These are phyloP conservation scores for honey bee (Apis mellifera) DNA, from an alignment of 1,140 invertebrate genomes.

Conservation along the genomic window Amel_HAv3.1 CM009935.2:4860001-4860500, in stretches of 20 bases:
- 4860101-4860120: no score
- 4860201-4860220: no score
- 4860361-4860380: constrained; percentile 20
- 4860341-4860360: constrained; percentile 14
- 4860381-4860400: constrained; percentile 40
- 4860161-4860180: no score
- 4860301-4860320: constrained; percentile 37
- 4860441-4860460: constrained; percentile 19
- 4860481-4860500: background rate
- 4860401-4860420: constrained; percentile 25
- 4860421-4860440: constrained; percentile 8
- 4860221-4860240: no score
- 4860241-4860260: background rate
- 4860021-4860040: no score
- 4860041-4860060: no score
- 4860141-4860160: no score
- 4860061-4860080: no score
- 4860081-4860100: no score
- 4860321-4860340: background rate
- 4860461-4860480: constrained; percentile 24
- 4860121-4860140: no score
- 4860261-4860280: background rate
- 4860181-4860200: no score
- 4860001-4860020: no score
- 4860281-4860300: background rate